phyloP scores from a whole-genome alignment of 1,140 invertebrate species.

The Euwallacea fornicatus region DNA sequence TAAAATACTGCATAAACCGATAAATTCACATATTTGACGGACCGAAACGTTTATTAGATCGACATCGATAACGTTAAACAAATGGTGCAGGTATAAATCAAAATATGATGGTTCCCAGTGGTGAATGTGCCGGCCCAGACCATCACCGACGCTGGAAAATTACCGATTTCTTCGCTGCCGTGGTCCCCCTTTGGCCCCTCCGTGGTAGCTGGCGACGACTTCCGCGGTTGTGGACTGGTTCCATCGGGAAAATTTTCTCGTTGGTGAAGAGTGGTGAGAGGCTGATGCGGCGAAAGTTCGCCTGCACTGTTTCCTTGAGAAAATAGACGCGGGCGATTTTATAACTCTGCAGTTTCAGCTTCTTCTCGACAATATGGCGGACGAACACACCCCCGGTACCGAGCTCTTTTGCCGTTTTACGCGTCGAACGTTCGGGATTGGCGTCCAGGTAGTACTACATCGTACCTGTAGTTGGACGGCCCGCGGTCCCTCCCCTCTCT shows the following conservation, averaged over 20 bases:
- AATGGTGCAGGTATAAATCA: background rate
- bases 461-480: no score
- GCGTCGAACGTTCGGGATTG: background rate
- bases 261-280: no score
- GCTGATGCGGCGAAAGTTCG: background rate
- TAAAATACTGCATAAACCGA: background rate
- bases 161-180: background rate
- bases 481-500: background rate
- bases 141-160: no score
- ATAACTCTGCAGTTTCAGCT: background rate
- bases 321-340: background rate
- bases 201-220: background rate
- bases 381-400: background rate
- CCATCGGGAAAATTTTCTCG: background rate
- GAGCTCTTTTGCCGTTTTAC: slow-evolving; percentile 4
- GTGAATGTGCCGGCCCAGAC: background rate
- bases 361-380: background rate
- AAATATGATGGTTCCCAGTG: background rate
- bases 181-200: background rate
- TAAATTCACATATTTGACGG: background rate
- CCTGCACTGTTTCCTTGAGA: background rate
- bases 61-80: background rate
- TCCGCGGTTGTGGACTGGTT: background rate
- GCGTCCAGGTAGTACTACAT: background rate
- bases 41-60: no score